Percentiles rank a stretch among this genome's conserved stretches.
These are phyloP conservation scores for Matsumyia berberina DNA, from an alignment of 2,888 invertebrate species.

Conservation along the genomic window DNA sequence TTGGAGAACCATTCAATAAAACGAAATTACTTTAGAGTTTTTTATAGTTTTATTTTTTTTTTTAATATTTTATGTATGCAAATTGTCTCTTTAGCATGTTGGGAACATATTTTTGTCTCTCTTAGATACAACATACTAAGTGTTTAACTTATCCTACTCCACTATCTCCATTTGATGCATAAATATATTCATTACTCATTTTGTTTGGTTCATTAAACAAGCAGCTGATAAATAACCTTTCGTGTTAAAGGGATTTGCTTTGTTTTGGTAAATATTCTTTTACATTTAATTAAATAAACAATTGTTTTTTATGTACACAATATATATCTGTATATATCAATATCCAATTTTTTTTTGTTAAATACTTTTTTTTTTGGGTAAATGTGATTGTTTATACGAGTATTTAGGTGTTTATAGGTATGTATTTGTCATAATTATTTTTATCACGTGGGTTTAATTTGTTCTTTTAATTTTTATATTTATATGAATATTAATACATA, in stretches of 20 bases:
- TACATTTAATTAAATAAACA: constrained; percentile 45
- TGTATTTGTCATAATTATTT: constrained; percentile 54
- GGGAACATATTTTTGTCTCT: constrained; percentile 41
- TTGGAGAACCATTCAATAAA: neutral
- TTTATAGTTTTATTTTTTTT: neutral
- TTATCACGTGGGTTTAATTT: constrained; percentile 69
- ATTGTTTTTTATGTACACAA: constrained; percentile 54
- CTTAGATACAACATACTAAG: constrained; percentile 23
- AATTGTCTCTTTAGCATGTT: constrained; percentile 67
- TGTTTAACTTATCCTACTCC: constrained; percentile 25
- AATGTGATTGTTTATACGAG: constrained; percentile 68
- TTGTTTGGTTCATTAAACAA: constrained; percentile 38
- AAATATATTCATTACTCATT: constrained; percentile 34
- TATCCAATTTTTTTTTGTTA: constrained; percentile 51
- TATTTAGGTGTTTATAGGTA: constrained; percentile 56
- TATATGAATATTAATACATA: constrained; percentile 2
- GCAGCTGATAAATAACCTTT: constrained; percentile 42
- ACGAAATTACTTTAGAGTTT: constrained; percentile 23
- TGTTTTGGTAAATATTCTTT: constrained; percentile 46
- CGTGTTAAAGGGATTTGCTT: constrained; percentile 20
- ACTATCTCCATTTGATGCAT: neutral
- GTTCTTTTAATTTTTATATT: neutral
- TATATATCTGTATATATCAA: constrained; percentile 44
- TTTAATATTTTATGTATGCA: constrained; percentile 24
- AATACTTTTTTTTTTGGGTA: constrained; percentile 38